Percentiles rank a stretch among this genome's conserved stretches.
phyloP scores from a whole-genome alignment of 2,113 vertebrate species.

The Rhipidura dahli region DNA sequence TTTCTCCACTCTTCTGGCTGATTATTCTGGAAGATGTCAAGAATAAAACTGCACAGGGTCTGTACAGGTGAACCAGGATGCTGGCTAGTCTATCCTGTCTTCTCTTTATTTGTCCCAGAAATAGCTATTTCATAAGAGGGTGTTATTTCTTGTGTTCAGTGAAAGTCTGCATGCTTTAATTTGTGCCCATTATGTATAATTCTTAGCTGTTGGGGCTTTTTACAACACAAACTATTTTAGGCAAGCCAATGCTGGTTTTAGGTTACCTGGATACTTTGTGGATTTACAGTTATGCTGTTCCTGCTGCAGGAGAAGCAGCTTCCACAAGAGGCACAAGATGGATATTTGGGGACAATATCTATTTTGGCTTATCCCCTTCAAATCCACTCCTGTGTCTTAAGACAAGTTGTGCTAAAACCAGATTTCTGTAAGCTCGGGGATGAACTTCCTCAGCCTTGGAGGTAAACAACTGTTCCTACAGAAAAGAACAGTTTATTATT shows the following conservation, averaged over 20 bases:
- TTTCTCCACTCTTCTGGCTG: background rate
- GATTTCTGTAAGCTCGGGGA: background rate
- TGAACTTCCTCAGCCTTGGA: background rate
- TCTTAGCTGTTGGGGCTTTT: background rate
- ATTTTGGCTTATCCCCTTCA: background rate
- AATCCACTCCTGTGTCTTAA: background rate
- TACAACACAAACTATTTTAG: background rate
- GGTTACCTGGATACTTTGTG: background rate
- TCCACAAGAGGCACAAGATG: background rate
- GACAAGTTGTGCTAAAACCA: background rate
- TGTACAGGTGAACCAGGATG: background rate
- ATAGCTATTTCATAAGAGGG: background rate
- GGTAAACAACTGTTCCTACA: background rate
- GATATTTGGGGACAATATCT: background rate
- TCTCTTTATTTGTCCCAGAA: background rate
- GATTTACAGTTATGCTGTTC: background rate
- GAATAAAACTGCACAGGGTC: background rate
- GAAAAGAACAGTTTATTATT: background rate
- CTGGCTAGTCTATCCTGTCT: background rate
- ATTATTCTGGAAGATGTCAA: background rate
- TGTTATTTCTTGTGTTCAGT: background rate
- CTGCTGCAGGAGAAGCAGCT: background rate
- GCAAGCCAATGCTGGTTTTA: background rate
- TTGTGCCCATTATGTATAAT: background rate
- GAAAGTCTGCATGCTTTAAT: background rate